Percentiles rank a stretch among this genome's conserved stretches.
Evolutionary conservation across 2,113 vertebrate genomes (phyloP).

Genomic region (Camarhynchus parvulus): DNA sequence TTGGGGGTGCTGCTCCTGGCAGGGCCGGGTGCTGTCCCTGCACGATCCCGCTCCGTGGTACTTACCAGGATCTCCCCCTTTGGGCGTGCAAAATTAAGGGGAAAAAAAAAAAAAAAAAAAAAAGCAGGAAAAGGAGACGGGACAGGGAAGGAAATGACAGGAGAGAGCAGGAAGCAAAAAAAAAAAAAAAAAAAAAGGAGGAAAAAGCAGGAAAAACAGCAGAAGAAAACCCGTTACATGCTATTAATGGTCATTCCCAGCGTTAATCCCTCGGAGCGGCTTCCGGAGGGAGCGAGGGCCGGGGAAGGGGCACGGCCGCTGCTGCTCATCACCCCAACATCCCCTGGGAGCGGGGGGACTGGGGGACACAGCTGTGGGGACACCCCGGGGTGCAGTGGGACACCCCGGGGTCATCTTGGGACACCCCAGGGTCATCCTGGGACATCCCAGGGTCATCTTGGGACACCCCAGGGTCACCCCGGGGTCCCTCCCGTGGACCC

Average conservation of each 20-base stretch:
- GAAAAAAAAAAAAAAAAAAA: not conserved
- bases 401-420: too few relatives aligned
- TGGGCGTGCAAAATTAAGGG: not conserved
- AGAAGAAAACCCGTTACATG: conserved; percentile 89
- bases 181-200: not conserved
- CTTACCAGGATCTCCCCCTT: conserved; percentile 17
- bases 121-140: not conserved
- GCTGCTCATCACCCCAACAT: not conserved
- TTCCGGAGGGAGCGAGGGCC: not conserved
- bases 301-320: not conserved
- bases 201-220: conserved; percentile 72
- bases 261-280: conserved; percentile 51
- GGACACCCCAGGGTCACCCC: too few relatives aligned
- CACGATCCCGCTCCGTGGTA: not conserved
- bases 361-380: not conserved
- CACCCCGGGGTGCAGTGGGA: not conserved
- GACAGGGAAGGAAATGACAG: not conserved
- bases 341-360: fast-evolving
- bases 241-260: conserved; percentile 88
- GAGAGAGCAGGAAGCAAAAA: conserved; percentile 40
- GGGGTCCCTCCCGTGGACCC: too few relatives aligned
- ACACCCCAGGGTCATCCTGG: too few relatives aligned
- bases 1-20: not conserved
- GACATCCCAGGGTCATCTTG: too few relatives aligned
- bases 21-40: not conserved